Conservation (phyloP, 2,113 vertebrate species). For the Australoheros scitulus region DNA sequence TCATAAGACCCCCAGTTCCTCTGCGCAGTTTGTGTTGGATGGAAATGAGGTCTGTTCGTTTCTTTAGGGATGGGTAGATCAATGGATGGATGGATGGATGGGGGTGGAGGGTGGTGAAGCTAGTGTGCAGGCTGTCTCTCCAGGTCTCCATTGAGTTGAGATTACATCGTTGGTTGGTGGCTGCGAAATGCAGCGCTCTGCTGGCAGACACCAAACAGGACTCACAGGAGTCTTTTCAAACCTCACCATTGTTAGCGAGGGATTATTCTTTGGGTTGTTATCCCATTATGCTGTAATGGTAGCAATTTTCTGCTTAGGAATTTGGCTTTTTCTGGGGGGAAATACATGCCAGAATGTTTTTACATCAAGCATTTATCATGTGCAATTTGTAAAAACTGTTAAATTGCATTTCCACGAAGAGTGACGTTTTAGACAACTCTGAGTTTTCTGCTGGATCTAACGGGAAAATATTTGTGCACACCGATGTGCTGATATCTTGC, state of each 20-base stretch:
- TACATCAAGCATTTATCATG: conserved; percentile 55
- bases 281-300: conserved; percentile 79
- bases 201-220: conserved; percentile 65
- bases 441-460: neutral
- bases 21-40: conserved; percentile 45
- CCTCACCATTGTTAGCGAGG: conserved; percentile 68
- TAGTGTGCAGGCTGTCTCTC: conserved; percentile 62
- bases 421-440: conserved; percentile 4
- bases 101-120: conserved; percentile 23
- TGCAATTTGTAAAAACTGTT: conserved; percentile 51
- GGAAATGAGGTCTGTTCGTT: conserved; percentile 54
- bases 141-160: conserved; percentile 69
- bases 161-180: conserved; percentile 74
- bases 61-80: conserved; percentile 36
- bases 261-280: conserved; percentile 83
- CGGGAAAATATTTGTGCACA: neutral
- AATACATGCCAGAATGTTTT: conserved; percentile 53
- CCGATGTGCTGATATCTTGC: neutral
- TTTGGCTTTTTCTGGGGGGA: conserved; percentile 55
- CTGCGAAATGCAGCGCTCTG: conserved; percentile 50
- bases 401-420: conserved; percentile 29
- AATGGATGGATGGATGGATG: conserved; percentile 16
- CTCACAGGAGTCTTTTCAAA: conserved; percentile 73
- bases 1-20: conserved; percentile 37
- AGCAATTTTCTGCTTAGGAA: conserved; percentile 78